phyloP scores from a whole-genome alignment of 2,113 vertebrate genomes.

The Casuarius casuarius region DNA sequence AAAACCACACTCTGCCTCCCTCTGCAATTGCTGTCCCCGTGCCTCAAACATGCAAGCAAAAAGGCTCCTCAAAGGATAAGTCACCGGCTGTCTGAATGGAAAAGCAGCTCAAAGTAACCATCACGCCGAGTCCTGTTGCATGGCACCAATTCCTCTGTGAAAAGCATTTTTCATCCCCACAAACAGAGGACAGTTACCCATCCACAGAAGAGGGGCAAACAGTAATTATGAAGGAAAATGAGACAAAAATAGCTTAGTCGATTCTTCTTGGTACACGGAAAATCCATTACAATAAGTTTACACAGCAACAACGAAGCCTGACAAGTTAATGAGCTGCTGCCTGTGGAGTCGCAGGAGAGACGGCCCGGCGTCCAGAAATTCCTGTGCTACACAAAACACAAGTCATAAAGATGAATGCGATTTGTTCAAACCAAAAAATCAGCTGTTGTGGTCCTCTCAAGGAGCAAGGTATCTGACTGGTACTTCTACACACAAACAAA shows the following conservation, averaged over 20 bases:
- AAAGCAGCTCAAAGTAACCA: neutral
- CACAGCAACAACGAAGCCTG: conserved; percentile 16
- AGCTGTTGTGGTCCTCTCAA: neutral
- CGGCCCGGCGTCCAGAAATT: neutral
- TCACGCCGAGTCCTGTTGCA: rapidly evolving
- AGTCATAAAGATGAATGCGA: neutral
- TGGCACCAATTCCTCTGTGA: rapidly evolving
- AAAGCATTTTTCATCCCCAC: neutral
- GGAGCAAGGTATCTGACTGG: neutral
- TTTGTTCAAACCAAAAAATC: neutral
- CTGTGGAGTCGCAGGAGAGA: neutral
- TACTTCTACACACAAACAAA: neutral
- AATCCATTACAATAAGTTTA: conserved; percentile 37
- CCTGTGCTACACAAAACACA: rapidly evolving
- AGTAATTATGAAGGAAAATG: neutral
- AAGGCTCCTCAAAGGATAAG: neutral
- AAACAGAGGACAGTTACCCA: neutral
- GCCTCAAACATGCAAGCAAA: neutral
- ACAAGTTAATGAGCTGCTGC: neutral
- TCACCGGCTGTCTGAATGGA: neutral
- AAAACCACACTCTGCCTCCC: neutral
- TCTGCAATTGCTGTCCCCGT: neutral
- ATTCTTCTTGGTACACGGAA: conserved; percentile 25
- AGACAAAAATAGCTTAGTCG: neutral
- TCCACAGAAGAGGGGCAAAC: neutral